phyloP scores from a whole-genome alignment of 2,113 vertebrate genomes.

The Forbesichthys papilliferus region DNA sequence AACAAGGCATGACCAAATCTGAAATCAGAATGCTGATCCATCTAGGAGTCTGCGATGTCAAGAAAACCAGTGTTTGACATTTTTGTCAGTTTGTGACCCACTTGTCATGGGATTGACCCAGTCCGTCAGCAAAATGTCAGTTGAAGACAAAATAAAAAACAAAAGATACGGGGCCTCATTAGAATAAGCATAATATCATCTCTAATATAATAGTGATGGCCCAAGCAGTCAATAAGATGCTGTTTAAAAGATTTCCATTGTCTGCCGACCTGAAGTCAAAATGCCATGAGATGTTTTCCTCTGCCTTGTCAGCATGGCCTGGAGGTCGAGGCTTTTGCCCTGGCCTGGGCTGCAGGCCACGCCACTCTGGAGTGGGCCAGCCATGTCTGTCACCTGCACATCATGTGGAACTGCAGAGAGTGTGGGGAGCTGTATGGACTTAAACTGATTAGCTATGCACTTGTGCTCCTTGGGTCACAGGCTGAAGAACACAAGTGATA shows the following conservation, averaged over 20 bases:
- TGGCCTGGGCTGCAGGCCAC: constrained; percentile 61
- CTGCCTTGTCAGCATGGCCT: constrained; percentile 73
- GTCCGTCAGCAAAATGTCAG: constrained; percentile 77
- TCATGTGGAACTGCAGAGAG: constrained; percentile 73
- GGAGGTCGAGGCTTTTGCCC: constrained; percentile 79
- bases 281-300: constrained; percentile 72
- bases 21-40: constrained; percentile 5
- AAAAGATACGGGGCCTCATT: constrained; percentile 73
- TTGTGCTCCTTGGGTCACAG: constrained; percentile 75
- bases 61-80: constrained; percentile 73
- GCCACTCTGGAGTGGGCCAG: constrained; percentile 68
- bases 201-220: constrained; percentile 62
- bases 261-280: constrained; percentile 71
- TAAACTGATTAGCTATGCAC: constrained; percentile 82
- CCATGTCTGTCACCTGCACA: constrained; percentile 73
- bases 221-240: constrained; percentile 73
- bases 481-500: constrained; percentile 78
- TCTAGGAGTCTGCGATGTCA: constrained; percentile 33
- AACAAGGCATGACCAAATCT: not conserved
- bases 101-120: constrained; percentile 71
- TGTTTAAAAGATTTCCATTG: constrained; percentile 71
- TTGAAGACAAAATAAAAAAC: constrained; percentile 76
- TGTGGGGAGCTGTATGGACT: constrained; percentile 65
- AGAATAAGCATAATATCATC: constrained; percentile 76
- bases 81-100: constrained; percentile 77